These are phyloP conservation scores for Pristionchus arcanus DNA, from an alignment of 2,888 invertebrate species.

Conservation along the genomic window DNA sequence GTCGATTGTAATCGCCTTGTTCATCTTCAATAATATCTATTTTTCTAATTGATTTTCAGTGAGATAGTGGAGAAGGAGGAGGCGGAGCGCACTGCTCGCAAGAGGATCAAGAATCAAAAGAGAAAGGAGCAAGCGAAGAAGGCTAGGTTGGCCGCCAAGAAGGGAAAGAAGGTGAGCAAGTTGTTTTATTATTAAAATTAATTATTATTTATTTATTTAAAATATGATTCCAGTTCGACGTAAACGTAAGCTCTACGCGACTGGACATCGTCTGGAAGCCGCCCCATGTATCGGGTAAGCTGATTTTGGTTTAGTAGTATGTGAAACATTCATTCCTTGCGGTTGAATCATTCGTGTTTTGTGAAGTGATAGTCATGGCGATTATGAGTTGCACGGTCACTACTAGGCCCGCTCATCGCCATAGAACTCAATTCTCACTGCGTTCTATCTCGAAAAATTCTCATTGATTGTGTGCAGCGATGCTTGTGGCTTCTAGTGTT, in stretches of 20 bases:
- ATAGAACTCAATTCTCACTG: neutral
- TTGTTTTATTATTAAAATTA: neutral
- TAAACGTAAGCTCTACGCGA: conserved; percentile 14
- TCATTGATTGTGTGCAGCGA: too few relatives aligned
- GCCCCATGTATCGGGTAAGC: conserved; percentile 9
- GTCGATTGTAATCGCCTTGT: neutral
- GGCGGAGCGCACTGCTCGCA: conserved; percentile 84
- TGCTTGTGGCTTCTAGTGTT: too few relatives aligned
- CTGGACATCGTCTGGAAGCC: conserved; percentile 40
- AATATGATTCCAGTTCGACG: conserved; percentile 33
- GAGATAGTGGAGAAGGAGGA: conserved; percentile 64
- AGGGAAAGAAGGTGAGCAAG: conserved; percentile 51
- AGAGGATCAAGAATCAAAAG: conserved; percentile 88
- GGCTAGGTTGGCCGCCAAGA: conserved; percentile 48
- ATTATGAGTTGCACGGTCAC: neutral
- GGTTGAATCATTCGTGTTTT: too few relatives aligned
- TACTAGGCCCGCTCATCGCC: neutral
- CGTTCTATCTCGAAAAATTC: neutral
- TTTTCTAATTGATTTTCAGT: neutral
- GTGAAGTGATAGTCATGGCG: neutral
- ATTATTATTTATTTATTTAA: neutral
- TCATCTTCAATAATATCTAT: neutral
- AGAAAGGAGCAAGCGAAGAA: conserved; percentile 63
- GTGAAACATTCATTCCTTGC: too few relatives aligned
- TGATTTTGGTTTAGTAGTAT: neutral